Base-by-base conservation (phyloP, 2,113 vertebrate species). In the Peromyscus maniculatus region DNA sequence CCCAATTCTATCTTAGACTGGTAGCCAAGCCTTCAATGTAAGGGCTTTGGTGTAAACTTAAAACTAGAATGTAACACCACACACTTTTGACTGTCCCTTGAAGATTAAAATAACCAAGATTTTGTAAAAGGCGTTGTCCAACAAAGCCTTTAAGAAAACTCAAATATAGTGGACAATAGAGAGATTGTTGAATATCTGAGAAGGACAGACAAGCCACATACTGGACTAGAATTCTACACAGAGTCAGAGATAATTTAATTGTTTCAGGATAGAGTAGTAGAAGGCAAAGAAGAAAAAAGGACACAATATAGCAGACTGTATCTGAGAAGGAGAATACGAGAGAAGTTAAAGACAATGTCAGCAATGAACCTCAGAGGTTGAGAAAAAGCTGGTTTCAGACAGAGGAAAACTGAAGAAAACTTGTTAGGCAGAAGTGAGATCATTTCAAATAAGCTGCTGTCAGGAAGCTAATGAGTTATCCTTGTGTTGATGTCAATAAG, bases 281-380 rank as follows among this genome's bases (percentile, higher is more conserved):
- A 74, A 89, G 26, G 24, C 36, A 94, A 46, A 52, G 52, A 11
- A 78, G 5, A 77, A 75, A 7, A 12, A 80, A 16, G 3, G 64
- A 7, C 15, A 75, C 59, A 3, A 52, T 31, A 71, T 8, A 78
- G 17, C 31, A 86, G 31, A 55, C 28, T 86, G 49, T 82, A 72
- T 46, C 15, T 49, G 33, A 89, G 43, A 26, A 74, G 66, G 7
- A 24, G n/a, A 4, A 6, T 36, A 80, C 49, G 17, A 33, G 19
- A 89, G 8, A 94, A 69, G 83, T 62, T n/a, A 87, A 96, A 90
- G 49, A 26, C 49, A 67, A 83, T 36, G 69, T 72, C n/a, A 89
- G 17, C 17, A 87, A 67, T 39, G 59, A 19, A 31, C 3, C 1
- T 67, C 66, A 94, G 4, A 21, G 2, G 0, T 36, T 57, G 11